A percentile compares a stretch with the other conserved stretches of the same genome.
Conservation (phyloP, 1,140 invertebrate genomes). For the Acyrthosiphon pisum region DNA sequence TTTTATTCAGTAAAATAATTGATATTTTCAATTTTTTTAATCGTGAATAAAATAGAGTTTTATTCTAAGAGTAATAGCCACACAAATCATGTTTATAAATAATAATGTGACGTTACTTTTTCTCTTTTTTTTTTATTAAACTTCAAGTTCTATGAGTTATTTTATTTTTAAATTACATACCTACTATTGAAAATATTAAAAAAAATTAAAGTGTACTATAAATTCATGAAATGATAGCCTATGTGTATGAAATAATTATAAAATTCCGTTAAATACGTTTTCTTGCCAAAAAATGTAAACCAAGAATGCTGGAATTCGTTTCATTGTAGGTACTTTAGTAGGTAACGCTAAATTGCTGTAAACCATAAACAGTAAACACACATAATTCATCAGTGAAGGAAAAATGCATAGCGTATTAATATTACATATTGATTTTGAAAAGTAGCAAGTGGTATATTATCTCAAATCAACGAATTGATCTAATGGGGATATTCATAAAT, state of each 20-base stretch:
- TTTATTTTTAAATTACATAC: neutral
- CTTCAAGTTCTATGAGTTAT: constrained; percentile 12
- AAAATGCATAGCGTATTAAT: neutral
- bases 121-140: neutral
- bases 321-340: neutral
- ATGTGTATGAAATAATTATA: neutral
- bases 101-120: neutral
- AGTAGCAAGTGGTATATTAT: neutral
- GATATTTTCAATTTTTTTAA: neutral
- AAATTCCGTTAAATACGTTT: constrained; percentile 19
- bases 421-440: constrained; percentile 12
- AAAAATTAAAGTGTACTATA: neutral
- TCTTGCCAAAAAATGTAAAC: neutral
- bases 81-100: neutral
- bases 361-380: neutral
- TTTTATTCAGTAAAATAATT: neutral
- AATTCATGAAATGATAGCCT: constrained; percentile 4
- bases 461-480: neutral
- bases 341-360: neutral
- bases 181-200: neutral
- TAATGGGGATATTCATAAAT: neutral
- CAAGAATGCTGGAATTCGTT: constrained; percentile 27
- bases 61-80: neutral
- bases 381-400: neutral
- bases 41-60: neutral